A percentile compares a stretch with the other conserved stretches of the same genome.
Evolutionary conservation across 30 jellyfish, hydroid and myxozoan species (phyloP).

Genomic region (Sanderia malayensis): DNA sequence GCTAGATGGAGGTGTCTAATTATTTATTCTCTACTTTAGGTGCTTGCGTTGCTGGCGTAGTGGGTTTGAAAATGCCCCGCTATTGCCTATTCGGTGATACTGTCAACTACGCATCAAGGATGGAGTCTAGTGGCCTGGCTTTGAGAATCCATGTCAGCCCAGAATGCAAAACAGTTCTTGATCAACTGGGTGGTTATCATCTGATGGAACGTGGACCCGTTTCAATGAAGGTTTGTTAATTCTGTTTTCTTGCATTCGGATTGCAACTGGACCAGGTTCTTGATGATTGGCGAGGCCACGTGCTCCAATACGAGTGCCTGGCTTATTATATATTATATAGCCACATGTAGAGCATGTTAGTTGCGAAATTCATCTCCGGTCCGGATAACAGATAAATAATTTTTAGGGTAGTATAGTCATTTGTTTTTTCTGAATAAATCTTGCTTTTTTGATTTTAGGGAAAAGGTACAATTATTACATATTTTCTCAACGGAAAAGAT

Average conservation of each 20-base stretch:
- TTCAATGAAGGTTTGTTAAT: constrained; percentile 67
- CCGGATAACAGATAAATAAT: not conserved
- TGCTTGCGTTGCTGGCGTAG: constrained; percentile 96
- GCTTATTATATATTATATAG: no score
- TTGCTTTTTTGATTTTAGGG: constrained; percentile 51
- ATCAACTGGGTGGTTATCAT: constrained; percentile 72
- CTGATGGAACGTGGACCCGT: constrained; percentile 86
- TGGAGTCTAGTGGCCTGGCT: constrained; percentile 98
- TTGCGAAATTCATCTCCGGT: no score
- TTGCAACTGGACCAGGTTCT: no score
- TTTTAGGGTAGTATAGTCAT: not conserved
- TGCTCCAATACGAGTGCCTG: no score
- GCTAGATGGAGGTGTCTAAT: no score
- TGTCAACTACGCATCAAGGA: constrained; percentile 90
- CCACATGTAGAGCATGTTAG: no score
- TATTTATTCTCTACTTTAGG: constrained; percentile 66
- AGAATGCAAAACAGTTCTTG: constrained; percentile 73
- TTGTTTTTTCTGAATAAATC: not conserved
- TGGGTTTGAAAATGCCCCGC: constrained; percentile 95
- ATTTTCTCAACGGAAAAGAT: constrained; percentile 79
- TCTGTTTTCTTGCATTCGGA: no score
- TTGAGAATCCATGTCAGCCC: constrained; percentile 95
- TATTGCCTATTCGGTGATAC: constrained; percentile 96
- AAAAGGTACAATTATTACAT: constrained; percentile 87
- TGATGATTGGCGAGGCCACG: no score